Percentiles rank a stretch among this genome's conserved stretches.
phyloP scores from a whole-genome alignment of 2,888 invertebrate genomes.

The Apotomis betuletana region DNA sequence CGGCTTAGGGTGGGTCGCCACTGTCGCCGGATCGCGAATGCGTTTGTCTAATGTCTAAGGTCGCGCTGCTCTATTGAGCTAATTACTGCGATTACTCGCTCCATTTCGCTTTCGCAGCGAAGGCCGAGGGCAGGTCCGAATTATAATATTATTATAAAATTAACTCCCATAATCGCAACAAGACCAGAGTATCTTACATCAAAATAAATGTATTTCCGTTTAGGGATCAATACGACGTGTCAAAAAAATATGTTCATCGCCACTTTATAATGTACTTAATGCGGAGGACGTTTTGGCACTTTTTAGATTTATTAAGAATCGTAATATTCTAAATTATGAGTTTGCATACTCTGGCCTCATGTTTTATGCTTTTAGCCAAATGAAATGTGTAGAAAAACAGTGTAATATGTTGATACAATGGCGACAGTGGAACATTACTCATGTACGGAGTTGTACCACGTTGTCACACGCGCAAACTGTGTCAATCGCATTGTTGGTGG shows the following conservation, averaged over 20 bases:
- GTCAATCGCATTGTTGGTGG: constrained; percentile 34
- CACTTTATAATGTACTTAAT: too few species aligned
- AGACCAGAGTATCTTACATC: too few species aligned
- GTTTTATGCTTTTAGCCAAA: neutral
- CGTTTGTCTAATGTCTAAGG: constrained; percentile 7
- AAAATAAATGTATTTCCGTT: too few species aligned
- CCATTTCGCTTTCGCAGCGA: constrained; percentile 14
- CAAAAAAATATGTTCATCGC: too few species aligned
- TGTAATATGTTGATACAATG: constrained; percentile 18
- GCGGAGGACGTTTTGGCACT: too few species aligned
- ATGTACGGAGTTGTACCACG: neutral
- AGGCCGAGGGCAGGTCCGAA: constrained; percentile 22
- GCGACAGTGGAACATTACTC: constrained; percentile 19
- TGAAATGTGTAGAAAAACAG: constrained; percentile 9
- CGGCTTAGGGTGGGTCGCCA: constrained; percentile 2
- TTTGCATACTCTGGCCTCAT: too few species aligned
- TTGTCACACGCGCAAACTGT: constrained; percentile 22
- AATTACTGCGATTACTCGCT: constrained; percentile 29
- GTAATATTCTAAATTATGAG: too few species aligned
- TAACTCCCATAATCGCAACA: neutral
- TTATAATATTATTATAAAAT: constrained; percentile 8
- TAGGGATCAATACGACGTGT: too few species aligned
- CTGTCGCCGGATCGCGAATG: neutral
- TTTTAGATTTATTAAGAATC: too few species aligned
- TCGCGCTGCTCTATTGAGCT: constrained; percentile 28